Percentiles rank a stretch among this genome's conserved stretches.
These are phyloP conservation scores for Cololabis saira DNA, from an alignment of 2,113 vertebrate species.

Conservation along the genomic window DNA sequence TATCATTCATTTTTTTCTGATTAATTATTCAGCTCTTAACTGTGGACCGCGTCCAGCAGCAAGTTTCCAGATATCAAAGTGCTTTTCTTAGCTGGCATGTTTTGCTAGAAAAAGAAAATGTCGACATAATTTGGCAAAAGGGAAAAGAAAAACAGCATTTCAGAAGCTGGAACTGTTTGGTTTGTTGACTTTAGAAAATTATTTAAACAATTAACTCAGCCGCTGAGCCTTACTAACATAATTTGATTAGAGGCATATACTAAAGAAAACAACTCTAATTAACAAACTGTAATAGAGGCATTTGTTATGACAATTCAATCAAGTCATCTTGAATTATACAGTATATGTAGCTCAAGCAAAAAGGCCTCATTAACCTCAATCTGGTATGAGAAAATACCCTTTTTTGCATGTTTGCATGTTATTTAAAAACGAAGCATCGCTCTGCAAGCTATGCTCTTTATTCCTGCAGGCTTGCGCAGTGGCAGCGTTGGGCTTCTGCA, in stretches of 20 bases:
- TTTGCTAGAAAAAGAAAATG: neutral
- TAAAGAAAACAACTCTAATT: conserved; percentile 31
- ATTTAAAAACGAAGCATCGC: conserved; percentile 34
- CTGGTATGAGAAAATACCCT: neutral
- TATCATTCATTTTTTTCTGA: too few species aligned
- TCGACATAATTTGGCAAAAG: neutral
- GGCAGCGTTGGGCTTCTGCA: conserved; percentile 39
- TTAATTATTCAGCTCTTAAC: neutral
- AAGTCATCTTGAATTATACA: conserved; percentile 28
- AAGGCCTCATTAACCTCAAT: conserved; percentile 47
- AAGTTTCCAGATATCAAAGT: neutral
- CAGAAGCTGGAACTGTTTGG: conserved; percentile 8
- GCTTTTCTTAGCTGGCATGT: neutral
- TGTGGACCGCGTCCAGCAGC: neutral
- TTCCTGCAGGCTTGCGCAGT: conserved; percentile 23
- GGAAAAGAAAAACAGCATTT: neutral
- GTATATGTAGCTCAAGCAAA: conserved; percentile 28
- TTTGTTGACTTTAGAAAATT: conserved; percentile 5
- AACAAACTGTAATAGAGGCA: conserved; percentile 27
- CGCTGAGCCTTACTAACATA: neutral
- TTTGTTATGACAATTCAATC: neutral
- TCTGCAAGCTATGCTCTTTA: conserved; percentile 23
- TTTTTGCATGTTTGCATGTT: conserved; percentile 8
- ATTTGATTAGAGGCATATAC: conserved; percentile 12
- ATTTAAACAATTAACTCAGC: conserved; percentile 10